phyloP scores from a whole-genome alignment of 92 coral and sea anemone genomes.

The Actinostola sp. region DNA sequence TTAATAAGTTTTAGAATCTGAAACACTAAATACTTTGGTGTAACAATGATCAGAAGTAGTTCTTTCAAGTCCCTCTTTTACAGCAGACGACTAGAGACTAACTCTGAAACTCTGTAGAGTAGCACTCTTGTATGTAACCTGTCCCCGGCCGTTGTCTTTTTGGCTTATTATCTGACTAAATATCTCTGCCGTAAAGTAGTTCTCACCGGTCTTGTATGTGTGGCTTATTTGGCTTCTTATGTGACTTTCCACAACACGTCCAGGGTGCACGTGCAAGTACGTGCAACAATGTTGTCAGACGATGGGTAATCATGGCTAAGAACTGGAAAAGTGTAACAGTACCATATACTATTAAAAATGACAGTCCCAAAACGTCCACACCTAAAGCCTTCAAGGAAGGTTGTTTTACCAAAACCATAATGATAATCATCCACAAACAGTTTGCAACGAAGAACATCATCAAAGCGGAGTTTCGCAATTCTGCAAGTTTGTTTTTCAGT shows the following conservation, averaged over 20 bases:
- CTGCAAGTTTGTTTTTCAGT: slow-evolving; percentile 85
- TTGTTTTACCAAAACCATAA: slow-evolving; percentile 51
- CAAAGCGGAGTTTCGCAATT: slow-evolving; percentile 70
- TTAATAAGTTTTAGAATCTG: too few species aligned
- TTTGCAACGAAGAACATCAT: slow-evolving; percentile 64
- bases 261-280: slow-evolving; percentile 95
- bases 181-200: neutral
- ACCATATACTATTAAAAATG: slow-evolving; percentile 79
- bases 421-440: slow-evolving; percentile 76
- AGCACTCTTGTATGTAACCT: too few species aligned
- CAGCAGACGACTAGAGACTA: too few species aligned
- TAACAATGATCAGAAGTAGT: too few species aligned
- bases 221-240: neutral
- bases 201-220: neutral
- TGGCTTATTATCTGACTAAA: too few species aligned
- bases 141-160: too few species aligned
- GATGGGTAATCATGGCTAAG: slow-evolving; percentile 84
- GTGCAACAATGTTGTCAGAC: slow-evolving; percentile 74
- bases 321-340: slow-evolving; percentile 71
- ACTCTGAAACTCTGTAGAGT: too few species aligned
- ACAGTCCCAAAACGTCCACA: slow-evolving; percentile 76
- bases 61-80: too few species aligned
- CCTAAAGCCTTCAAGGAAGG: slow-evolving; percentile 52
- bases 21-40: too few species aligned
- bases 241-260: slow-evolving; percentile 28